Base-by-base conservation (phyloP, 37 sponge, comb jelly and placozoan species). In the Theonella swinhoei region DNA sequence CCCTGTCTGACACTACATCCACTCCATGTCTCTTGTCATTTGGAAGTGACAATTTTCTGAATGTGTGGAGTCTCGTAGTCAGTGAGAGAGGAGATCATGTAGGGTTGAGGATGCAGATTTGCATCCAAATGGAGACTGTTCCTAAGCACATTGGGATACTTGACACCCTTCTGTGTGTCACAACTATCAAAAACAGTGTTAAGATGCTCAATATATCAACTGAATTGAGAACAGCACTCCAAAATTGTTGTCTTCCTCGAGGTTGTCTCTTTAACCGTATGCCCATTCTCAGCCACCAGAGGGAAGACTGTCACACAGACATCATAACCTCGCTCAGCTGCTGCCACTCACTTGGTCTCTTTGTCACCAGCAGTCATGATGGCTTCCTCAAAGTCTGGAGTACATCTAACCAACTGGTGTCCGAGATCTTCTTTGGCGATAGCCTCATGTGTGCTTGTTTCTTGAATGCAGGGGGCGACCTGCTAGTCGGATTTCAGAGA, bases 381-480 rank as follows among this genome's bases (percentile, higher is more conserved):
- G 88, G 88, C 41, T n/a, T 33, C 26, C 71, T 92, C 28, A 92
- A 93, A 65, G 19, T 86, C 19, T 93, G 94, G 94, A 80, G 38
- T 29, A 17, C 40, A 0, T 76, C 71, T 26, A 73, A 80, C 69
- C 84, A 77, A 23, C 80, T 93, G n/a, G 62, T 93, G 0, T 39
- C 81, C 20, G 91, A 93, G 39, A 74, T 93, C 25, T n/a, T 80
- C 42, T 64, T 93, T 30, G 94, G 84, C 0, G 39, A 9, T 3
- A 8, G 42, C 17, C 47, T 93, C 23, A 36, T 63, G n/a, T 76
- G 82, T 31, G 87, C 80, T 0, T 80, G 76, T 54, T 73, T 93
- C 78, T 62, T 62, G 5, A 74, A 38, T 39, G 9, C 67, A 24
- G 3, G 30, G 11, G 75, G 79, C 8, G 83, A 85, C 20, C 38